A percentile compares a stretch with the other conserved stretches of the same genome.
These are phyloP conservation scores for Pteronotus mesoamericanus DNA, from an alignment of 2,797 vertebrate genomes.

Conservation along the genomic window DNA sequence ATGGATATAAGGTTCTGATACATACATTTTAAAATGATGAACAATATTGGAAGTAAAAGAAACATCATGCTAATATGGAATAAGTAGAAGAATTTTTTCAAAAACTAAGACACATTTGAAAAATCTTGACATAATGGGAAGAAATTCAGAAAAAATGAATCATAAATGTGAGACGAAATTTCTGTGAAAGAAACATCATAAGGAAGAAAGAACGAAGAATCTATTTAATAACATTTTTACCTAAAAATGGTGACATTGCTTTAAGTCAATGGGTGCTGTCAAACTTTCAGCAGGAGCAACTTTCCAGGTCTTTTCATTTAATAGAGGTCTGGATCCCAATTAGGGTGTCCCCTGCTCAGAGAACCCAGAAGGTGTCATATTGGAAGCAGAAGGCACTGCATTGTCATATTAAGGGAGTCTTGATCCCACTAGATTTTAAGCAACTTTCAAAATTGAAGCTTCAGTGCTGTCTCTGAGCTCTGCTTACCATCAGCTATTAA, in stretches of 20 bases:
- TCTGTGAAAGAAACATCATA: not conserved
- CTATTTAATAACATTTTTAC: not conserved
- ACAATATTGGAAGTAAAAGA: not conserved
- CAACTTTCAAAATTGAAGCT: not conserved
- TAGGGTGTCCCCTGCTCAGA: not conserved
- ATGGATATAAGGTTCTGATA: not conserved
- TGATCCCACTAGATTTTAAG: not conserved
- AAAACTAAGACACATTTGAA: not conserved
- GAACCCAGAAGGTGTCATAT: not conserved
- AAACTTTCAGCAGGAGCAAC: not conserved
- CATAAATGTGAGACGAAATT: constrained; percentile 8
- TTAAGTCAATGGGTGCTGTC: not conserved
- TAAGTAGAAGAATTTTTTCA: not conserved
- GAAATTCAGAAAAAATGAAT: not conserved
- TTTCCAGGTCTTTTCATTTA: not conserved
- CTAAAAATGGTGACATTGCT: not conserved
- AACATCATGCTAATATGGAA: not conserved
- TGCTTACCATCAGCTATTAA: not conserved
- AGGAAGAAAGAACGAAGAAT: not conserved
- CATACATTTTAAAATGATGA: not conserved
- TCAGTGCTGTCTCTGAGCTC: not conserved
- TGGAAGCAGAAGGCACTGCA: not conserved
- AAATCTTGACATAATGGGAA: not conserved
- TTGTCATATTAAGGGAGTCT: not conserved
- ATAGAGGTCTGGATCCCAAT: not conserved